A percentile compares a stretch with the other conserved stretches of the same genome.
phyloP scores from a whole-genome alignment of 2,797 vertebrate genomes.

The Labeo calbasu region DNA sequence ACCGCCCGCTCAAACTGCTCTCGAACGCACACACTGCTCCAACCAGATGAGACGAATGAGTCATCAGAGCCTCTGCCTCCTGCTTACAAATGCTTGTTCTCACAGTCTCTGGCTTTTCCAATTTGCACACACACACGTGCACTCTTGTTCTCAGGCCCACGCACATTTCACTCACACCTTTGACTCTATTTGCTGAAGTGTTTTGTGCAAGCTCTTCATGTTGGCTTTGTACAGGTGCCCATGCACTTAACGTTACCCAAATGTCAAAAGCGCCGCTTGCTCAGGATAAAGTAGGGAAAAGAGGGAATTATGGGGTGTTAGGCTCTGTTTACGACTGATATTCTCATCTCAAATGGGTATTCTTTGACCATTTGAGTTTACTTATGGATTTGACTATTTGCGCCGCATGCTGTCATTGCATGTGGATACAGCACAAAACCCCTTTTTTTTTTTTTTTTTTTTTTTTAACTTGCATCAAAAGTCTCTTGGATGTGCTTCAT shows the following conservation, averaged over 20 bases:
- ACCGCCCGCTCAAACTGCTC: slow-evolving; percentile 15
- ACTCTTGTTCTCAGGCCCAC: slow-evolving; percentile 35
- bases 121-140: slow-evolving; percentile 31
- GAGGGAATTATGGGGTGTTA: neutral
- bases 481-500: neutral
- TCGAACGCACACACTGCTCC: slow-evolving; percentile 34
- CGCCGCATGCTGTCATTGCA: neutral
- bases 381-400: neutral
- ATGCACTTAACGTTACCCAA: neutral
- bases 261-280: neutral
- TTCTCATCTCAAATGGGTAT: slow-evolving; percentile 1
- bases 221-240: neutral
- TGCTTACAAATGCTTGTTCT: slow-evolving; percentile 52
- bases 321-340: neutral
- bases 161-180: slow-evolving; percentile 28
- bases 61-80: slow-evolving; percentile 58
- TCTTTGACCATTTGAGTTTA: neutral
- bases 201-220: neutral
- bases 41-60: slow-evolving; percentile 63
- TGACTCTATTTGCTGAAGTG: slow-evolving; percentile 15
- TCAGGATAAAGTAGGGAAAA: neutral
- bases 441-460: neutral
- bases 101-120: slow-evolving; percentile 32
- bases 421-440: neutral
- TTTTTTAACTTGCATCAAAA: neutral